A percentile compares a stretch with the other conserved stretches of the same genome.
Conservation (phyloP, 2,888 invertebrate genomes). For the Oscheius myriophilus region DNA sequence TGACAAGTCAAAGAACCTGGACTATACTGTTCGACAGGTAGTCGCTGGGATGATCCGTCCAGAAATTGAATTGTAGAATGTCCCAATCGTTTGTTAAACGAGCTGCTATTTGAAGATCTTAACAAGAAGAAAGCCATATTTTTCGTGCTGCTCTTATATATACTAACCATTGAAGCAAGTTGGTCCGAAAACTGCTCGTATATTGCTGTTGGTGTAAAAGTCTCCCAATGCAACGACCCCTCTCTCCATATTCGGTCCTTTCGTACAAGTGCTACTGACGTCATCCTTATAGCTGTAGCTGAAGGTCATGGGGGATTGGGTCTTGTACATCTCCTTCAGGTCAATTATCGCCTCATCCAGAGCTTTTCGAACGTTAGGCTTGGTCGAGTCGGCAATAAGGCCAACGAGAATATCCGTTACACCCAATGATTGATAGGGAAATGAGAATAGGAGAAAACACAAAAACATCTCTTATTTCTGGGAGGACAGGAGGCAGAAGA, state of each 20-base stretch:
- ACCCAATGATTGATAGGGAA: not conserved
- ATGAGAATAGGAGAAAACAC: not conserved
- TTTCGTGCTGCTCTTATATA: not conserved
- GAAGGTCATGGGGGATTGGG: slow-evolving; percentile 7
- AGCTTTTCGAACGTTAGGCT: slow-evolving; percentile 8
- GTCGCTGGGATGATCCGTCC: slow-evolving; percentile 36
- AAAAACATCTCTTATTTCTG: not conserved
- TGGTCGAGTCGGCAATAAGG: not conserved
- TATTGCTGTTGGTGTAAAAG: slow-evolving; percentile 20
- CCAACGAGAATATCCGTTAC: slow-evolving; percentile 7
- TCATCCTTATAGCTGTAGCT: slow-evolving; percentile 15
- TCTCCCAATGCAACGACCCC: slow-evolving; percentile 18
- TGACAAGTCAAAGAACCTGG: slow-evolving; percentile 19
- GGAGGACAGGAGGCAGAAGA: not conserved
- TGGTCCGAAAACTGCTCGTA: slow-evolving; percentile 34
- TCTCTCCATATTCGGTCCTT: slow-evolving; percentile 7
- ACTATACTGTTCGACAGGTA: slow-evolving; percentile 30
- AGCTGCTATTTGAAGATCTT: slow-evolving; percentile 35
- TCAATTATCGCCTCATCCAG: slow-evolving; percentile 14
- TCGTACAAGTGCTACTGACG: slow-evolving; percentile 15
- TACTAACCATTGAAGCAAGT: slow-evolving; percentile 33
- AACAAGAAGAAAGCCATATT: too few species aligned
- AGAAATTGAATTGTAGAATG: slow-evolving; percentile 40
- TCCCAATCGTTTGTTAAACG: slow-evolving; percentile 34
- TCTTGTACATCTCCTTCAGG: too few species aligned